Percentiles rank a stretch among this genome's conserved stretches.
phyloP scores from a whole-genome alignment of 2,888 invertebrate genomes.

The Lydus trimaculatus region DNA sequence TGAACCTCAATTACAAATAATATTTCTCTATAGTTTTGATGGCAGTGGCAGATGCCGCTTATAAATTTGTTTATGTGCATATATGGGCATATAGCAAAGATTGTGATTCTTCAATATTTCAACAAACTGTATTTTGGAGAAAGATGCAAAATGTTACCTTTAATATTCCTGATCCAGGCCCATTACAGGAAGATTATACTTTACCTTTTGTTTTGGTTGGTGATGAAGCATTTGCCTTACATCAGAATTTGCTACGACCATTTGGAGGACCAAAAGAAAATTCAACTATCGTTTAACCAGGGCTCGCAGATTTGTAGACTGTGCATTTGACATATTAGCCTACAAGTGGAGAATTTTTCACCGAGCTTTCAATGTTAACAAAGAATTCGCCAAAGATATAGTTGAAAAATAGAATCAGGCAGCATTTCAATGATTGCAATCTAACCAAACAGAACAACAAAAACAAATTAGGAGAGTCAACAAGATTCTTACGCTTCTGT shows the following conservation, averaged over 20 bases:
- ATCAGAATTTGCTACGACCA: conserved; percentile 26
- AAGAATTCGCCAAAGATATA: too few relatives aligned
- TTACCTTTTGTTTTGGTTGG: conserved; percentile 26
- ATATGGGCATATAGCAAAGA: conserved; percentile 23
- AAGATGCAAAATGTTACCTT: not conserved
- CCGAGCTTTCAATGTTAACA: too few relatives aligned
- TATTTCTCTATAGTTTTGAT: conserved; percentile 36
- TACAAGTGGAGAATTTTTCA: conserved; percentile 30
- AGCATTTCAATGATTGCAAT: too few relatives aligned
- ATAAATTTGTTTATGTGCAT: conserved; percentile 39
- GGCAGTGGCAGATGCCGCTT: conserved; percentile 35
- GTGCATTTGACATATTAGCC: conserved; percentile 27
- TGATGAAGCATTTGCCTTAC: conserved; percentile 33
- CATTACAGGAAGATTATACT: conserved; percentile 21
- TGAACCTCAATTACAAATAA: conserved; percentile 11
- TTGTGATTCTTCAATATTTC: conserved; percentile 7
- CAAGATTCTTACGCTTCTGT: too few relatives aligned
- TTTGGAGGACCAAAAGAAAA: conserved; percentile 23
- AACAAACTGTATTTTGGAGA: not conserved
- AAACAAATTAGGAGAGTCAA: too few relatives aligned
- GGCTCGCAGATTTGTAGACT: conserved; percentile 22
- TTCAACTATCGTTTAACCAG: conserved; percentile 28
- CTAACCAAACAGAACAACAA: too few relatives aligned
- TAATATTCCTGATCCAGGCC: conserved; percentile 12
- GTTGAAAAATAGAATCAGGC: too few relatives aligned